Percentiles rank a stretch among this genome's conserved stretches.
These are phyloP conservation scores for Drosophila paranaensis DNA, from an alignment of 2,888 invertebrate genomes.

Conservation along the genomic window DNA sequence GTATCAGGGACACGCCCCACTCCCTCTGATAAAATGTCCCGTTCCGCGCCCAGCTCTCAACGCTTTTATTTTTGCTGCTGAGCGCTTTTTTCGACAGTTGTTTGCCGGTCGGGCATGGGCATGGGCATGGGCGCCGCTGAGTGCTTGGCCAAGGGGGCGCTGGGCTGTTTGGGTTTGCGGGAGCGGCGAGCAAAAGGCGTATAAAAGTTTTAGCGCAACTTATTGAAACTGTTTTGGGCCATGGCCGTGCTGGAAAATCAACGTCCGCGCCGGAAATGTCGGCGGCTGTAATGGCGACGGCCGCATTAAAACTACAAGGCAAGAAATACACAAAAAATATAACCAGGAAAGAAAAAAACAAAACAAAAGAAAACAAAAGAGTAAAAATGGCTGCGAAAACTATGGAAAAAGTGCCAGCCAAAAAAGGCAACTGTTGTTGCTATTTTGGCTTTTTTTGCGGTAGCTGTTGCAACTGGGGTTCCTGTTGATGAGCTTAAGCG, in stretches of 20 bases:
- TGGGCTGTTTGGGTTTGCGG: slow-evolving; percentile 1
- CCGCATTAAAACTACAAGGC: slow-evolving; percentile 53
- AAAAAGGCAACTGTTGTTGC: slow-evolving; percentile 13
- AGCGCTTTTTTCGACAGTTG: slow-evolving; percentile 36
- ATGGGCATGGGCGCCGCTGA: background rate
- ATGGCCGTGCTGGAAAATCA: slow-evolving; percentile 73
- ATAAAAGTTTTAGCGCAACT: slow-evolving; percentile 76
- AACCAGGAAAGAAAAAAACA: background rate
- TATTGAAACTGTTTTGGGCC: slow-evolving; percentile 78
- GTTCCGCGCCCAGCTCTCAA: slow-evolving; percentile 26
- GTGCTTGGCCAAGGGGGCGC: background rate
- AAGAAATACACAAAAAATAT: slow-evolving; percentile 33
- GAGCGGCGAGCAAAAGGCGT: slow-evolving; percentile 58
- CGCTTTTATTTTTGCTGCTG: slow-evolving; percentile 59
- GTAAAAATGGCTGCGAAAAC: slow-evolving; percentile 18
- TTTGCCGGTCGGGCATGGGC: slow-evolving; percentile 10
- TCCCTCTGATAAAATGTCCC: slow-evolving; percentile 26
- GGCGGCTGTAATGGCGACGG: slow-evolving; percentile 58
- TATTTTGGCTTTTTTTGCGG: background rate
- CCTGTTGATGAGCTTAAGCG: slow-evolving; percentile 20
- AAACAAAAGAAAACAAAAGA: slow-evolving; percentile 12
- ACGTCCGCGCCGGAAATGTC: slow-evolving; percentile 70
- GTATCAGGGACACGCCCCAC: slow-evolving; percentile 17
- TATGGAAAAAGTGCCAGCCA: slow-evolving; percentile 23
- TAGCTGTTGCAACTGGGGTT: slow-evolving; percentile 14